Evolutionary conservation across 1,140 invertebrate genomes (phyloP).

Genomic region (Spodoptera frugiperda): DNA sequence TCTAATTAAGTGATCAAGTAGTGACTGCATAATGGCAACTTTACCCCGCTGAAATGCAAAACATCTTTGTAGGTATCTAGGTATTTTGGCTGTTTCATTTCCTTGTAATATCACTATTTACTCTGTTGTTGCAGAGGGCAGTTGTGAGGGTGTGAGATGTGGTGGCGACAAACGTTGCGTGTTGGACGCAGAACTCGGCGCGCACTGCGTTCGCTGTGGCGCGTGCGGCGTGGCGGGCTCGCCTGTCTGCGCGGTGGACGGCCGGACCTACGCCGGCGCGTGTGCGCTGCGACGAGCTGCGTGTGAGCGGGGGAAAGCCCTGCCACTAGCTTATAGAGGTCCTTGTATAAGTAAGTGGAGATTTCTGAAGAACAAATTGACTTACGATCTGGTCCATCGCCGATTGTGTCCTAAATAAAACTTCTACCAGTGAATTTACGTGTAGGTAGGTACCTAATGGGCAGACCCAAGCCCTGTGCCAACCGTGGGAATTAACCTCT

Average conservation of each 20-base stretch:
- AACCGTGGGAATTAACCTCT: no score
- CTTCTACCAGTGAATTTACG: no score
- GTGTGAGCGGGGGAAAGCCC: conserved; percentile 92
- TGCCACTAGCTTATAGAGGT: conserved; percentile 95
- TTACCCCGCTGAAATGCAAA: no score
- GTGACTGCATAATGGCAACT: no score
- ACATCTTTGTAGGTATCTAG: conserved; percentile 1
- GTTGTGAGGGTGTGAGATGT: conserved; percentile 92
- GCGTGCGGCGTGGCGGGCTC: conserved; percentile 88
- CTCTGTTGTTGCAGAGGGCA: conserved; percentile 86
- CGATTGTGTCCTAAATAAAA: no score
- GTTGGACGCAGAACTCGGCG: conserved; percentile 93
- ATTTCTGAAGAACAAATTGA: background rate
- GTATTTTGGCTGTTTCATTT: no score
- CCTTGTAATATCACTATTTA: no score
- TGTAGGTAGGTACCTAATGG: no score
- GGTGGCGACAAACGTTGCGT: conserved; percentile 93
- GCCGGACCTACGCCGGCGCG: conserved; percentile 93
- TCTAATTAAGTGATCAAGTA: no score
- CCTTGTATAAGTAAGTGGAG: conserved; percentile 87
- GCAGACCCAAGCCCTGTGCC: no score
- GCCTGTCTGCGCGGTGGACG: conserved; percentile 95
- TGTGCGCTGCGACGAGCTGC: conserved; percentile 94
- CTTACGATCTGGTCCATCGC: background rate
- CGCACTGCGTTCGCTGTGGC: conserved; percentile 93